Percentiles rank a stretch among this genome's conserved stretches.
These are phyloP conservation scores for Thinocorus orbignyianus DNA, from an alignment of 2,113 vertebrate species.

Conservation along the genomic window DNA sequence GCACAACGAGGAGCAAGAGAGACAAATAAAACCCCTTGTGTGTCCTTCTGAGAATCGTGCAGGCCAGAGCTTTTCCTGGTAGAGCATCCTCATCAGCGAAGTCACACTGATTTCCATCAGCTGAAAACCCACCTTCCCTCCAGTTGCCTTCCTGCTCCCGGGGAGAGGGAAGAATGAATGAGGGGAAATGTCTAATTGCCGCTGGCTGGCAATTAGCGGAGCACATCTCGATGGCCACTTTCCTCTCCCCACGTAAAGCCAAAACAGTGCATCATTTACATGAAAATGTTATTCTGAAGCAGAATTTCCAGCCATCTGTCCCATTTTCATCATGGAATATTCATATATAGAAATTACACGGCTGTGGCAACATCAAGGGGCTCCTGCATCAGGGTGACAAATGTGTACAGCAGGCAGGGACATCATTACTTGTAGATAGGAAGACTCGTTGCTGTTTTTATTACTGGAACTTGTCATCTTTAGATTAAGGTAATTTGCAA, in stretches of 20 bases:
- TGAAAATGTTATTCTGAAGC: slow-evolving; percentile 66
- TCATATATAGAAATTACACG: slow-evolving; percentile 66
- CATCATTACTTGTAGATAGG: slow-evolving; percentile 11
- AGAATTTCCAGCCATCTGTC: slow-evolving; percentile 73
- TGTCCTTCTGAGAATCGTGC: not conserved
- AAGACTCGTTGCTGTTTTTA: slow-evolving; percentile 46
- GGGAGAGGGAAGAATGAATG: not conserved
- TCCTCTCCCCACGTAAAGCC: slow-evolving; percentile 26
- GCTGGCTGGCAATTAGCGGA: slow-evolving; percentile 46
- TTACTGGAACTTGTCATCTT: slow-evolving; percentile 58
- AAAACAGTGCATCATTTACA: slow-evolving; percentile 56
- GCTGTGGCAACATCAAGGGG: slow-evolving; percentile 56
- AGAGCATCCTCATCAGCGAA: not conserved
- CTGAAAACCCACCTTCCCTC: not conserved
- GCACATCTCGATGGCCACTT: slow-evolving; percentile 28
- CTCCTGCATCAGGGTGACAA: slow-evolving; percentile 64
- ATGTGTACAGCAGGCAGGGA: slow-evolving; percentile 55
- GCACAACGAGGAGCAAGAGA: not conserved
- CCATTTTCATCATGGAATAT: slow-evolving; percentile 64
- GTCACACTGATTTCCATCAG: not conserved
- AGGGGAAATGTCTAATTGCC: slow-evolving; percentile 47
- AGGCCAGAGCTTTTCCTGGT: not conserved
- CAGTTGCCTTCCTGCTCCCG: not conserved
- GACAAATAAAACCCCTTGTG: not conserved
- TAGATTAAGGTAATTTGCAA: slow-evolving; percentile 65